These are phyloP conservation scores for Perccottus glenii DNA, from an alignment of 2,113 vertebrate genomes.

Conservation along the genomic window DNA sequence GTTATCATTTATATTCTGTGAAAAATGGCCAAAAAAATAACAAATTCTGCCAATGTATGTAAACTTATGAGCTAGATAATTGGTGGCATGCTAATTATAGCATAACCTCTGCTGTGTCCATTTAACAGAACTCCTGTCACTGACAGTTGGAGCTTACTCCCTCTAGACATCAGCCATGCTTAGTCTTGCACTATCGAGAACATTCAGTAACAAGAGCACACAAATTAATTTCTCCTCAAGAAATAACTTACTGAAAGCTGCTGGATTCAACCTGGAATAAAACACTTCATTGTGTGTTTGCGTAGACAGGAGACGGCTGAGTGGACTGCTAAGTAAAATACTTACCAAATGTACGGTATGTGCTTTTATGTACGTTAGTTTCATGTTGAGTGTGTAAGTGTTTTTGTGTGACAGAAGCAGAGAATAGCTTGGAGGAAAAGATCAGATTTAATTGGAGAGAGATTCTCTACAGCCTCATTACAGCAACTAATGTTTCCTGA, in stretches of 20 bases:
- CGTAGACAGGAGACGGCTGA: constrained; percentile 6
- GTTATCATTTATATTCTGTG: too few relatives aligned
- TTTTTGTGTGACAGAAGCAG: neutral
- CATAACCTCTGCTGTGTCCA: too few relatives aligned
- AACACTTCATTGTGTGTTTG: constrained; percentile 8
- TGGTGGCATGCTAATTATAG: too few relatives aligned
- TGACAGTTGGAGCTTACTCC: neutral
- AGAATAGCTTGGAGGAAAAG: constrained; percentile 5
- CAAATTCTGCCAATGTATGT: too few relatives aligned
- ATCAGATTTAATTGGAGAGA: constrained; percentile 40
- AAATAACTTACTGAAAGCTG: neutral
- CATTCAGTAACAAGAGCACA: neutral
- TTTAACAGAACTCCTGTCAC: too few relatives aligned
- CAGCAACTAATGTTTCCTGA: constrained; percentile 16
- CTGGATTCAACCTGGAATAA: neutral
- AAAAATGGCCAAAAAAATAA: too few relatives aligned
- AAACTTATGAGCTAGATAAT: too few relatives aligned
- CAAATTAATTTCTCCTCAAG: constrained; percentile 6
- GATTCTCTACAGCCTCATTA: constrained; percentile 27
- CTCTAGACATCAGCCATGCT: neutral
- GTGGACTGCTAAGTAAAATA: neutral
- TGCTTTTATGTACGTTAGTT: constrained; percentile 41
- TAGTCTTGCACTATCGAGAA: neutral
- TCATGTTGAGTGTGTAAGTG: constrained; percentile 18
- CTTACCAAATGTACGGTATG: neutral